phyloP scores from a whole-genome alignment of 2,113 vertebrate species.

The Solenodon paradoxus region DNA sequence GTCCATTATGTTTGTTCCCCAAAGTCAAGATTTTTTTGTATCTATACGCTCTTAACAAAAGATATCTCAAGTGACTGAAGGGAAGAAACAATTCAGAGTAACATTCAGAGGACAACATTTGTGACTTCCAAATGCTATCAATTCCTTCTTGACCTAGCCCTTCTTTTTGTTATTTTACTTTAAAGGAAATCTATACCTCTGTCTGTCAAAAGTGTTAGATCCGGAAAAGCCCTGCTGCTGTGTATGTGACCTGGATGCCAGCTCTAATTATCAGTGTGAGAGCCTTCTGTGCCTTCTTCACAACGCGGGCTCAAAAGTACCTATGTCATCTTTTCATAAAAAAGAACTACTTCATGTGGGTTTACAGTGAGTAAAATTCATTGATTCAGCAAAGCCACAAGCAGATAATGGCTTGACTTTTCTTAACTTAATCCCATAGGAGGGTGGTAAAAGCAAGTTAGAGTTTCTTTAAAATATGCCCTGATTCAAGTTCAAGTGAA shows the following conservation, averaged over 20 bases:
- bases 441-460: constrained; percentile 14
- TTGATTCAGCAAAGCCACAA: constrained; percentile 65
- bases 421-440: constrained; percentile 56
- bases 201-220: not conserved
- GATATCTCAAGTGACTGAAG: not conserved
- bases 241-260: not conserved
- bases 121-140: not conserved
- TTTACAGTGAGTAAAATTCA: constrained; percentile 57
- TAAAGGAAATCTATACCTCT: not conserved
- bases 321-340: constrained; percentile 26
- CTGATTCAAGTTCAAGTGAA: constrained; percentile 58
- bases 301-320: constrained; percentile 3
- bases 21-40: not conserved
- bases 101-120: constrained; percentile 2
- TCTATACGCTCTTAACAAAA: not conserved
- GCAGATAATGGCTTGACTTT: constrained; percentile 59
- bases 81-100: not conserved
- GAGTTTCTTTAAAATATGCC: constrained; percentile 39
- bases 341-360: constrained; percentile 20
- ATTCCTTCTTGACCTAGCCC: not conserved
- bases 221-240: not conserved
- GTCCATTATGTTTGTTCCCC: not conserved
- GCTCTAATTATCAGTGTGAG: not conserved
- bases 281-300: not conserved
- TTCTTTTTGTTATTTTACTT: not conserved